phyloP scores from a whole-genome alignment of 64 coral and sea anemone species.

The Hydrozoanthus tunicans region DNA sequence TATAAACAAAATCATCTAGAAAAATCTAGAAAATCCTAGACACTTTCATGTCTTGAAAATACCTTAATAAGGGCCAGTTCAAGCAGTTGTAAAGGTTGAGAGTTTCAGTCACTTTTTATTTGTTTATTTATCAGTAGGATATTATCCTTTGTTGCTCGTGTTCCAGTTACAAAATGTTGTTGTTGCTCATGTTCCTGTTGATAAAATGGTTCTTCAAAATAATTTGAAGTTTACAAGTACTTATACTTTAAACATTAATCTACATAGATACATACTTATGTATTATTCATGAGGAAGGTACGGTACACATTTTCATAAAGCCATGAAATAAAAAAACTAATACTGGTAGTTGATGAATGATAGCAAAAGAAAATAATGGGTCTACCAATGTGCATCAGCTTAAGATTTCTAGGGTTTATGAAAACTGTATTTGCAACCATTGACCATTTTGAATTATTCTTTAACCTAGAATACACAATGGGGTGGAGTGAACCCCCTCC shows the following conservation, averaged over 20 bases:
- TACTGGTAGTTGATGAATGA: slow-evolving; percentile 36
- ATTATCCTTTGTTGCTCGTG: slow-evolving; percentile 30
- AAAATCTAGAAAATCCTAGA: slow-evolving; percentile 20
- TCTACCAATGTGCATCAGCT: slow-evolving; percentile 41
- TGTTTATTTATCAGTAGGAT: slow-evolving; percentile 42
- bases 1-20: slow-evolving; percentile 35
- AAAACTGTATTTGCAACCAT: slow-evolving; percentile 28
- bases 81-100: slow-evolving; percentile 47
- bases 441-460: slow-evolving; percentile 6
- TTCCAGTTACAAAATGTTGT: slow-evolving; percentile 45
- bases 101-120: slow-evolving; percentile 49
- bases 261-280: slow-evolving; percentile 31
- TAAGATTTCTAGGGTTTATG: slow-evolving; percentile 36
- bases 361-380: slow-evolving; percentile 41
- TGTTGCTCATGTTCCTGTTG: slow-evolving; percentile 41
- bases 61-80: slow-evolving; percentile 17
- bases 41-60: slow-evolving; percentile 43
- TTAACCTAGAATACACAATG: slow-evolving; percentile 10
- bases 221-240: slow-evolving; percentile 32
- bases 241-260: slow-evolving; percentile 28
- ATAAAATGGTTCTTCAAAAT: slow-evolving; percentile 22
- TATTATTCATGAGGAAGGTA: slow-evolving; percentile 28
- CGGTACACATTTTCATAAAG: slow-evolving; percentile 15
- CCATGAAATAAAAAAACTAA: slow-evolving; percentile 38
- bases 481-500: slow-evolving; percentile 16